Base-by-base conservation (phyloP, 2,888 invertebrate genomes). In the Lucinisca nassula region DNA sequence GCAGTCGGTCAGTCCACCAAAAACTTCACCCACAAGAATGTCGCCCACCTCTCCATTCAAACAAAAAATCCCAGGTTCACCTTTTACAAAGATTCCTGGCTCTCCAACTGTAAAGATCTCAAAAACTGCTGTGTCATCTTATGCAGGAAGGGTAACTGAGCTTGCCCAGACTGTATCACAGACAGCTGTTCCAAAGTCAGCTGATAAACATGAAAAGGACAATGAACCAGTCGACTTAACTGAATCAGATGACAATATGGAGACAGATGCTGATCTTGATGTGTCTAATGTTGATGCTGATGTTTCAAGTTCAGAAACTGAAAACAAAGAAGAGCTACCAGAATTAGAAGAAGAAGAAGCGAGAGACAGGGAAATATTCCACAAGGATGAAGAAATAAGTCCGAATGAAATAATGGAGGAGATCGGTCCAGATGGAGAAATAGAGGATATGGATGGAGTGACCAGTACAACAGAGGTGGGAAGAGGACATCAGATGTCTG, bases 41-140 rank as follows among this genome's bases (percentile, higher is more conserved):
- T 61, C 79, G n/a, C 40, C 67, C 17, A n/a, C 38, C 3, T 38
- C 40, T n/a, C 35, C 67, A 30, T 35, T n/a, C 10, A 67, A 67
- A 67, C 67, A 32, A 32, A 67, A 35, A 35, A 17, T 67, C 10
- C 72, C 61, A 30, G 45, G 38, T 32, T 80, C 80, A 1, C 72
- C 80, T 1, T 51, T 51, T 24, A 51, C 27, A 0, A 45, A 40
- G 1, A 38, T 32, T n/a, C 75, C 84, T 24, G 77, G 77, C 17
- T 82, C 82, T 10, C 82, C 82, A 1, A 82, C 82, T 35, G 82
- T 82, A 32, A 77, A 80, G 72, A 40, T 87, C 27, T 87, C 87
- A 37, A 84, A 84, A 45, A 79, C 87, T 49, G 73, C 81, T 35
- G n/a, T 81, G 12, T 84, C 84, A 74, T 40, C 37, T 27, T 82